Evolutionary conservation across 2,797 vertebrate species (phyloP), one percentile per base, ranked within the genome.

Genomic region (Numenius phaeopus): DNA sequence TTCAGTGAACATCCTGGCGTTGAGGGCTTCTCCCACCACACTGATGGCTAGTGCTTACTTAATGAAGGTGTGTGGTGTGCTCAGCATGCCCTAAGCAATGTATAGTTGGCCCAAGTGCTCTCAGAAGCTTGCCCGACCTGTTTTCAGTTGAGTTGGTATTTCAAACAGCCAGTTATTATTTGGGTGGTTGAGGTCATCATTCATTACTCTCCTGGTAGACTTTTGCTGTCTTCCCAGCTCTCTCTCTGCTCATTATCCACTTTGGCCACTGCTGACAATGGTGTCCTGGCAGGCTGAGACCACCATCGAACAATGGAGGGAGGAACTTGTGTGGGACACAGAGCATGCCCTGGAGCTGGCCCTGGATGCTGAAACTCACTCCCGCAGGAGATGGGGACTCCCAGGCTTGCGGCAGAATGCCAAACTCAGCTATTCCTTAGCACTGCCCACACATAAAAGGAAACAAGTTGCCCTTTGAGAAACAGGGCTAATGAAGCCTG

Each of bases 111-210:
- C 78, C 34, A 5, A 85, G 83, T 40, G 11, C 73, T 88, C 57
- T 55, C 71, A 94, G 89, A 87, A 95, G 82, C 95, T 94, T 88
- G 94, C 66, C 92, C 80, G 85, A 92, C 96, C 93, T 96, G 92
- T 96, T 97, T 95, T 95, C 57, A 85, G 96, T 73, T 69, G 61
- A 94, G 49, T 10, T 95, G 79, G 65, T 69, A 81, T 94, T 94
- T 92, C 66, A 92, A 87, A 93, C 75, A 96, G 69, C 72, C 66
- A 88, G 73, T 87, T 92, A 86, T 81, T 95, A 95, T 96, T 90
- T 87, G 80, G 46, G 50, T 92, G 72, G 66, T 64, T 95, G 75
- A 95, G 50, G 78, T 59, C 47, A 72, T 93, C 87, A 76, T 75
- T 82, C 55, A 66, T 91, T 91, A 75, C 85, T 90, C 37, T 92